phyloP scores from a whole-genome alignment of 2,113 vertebrate species.

The Anarrhichthys ocellatus region DNA sequence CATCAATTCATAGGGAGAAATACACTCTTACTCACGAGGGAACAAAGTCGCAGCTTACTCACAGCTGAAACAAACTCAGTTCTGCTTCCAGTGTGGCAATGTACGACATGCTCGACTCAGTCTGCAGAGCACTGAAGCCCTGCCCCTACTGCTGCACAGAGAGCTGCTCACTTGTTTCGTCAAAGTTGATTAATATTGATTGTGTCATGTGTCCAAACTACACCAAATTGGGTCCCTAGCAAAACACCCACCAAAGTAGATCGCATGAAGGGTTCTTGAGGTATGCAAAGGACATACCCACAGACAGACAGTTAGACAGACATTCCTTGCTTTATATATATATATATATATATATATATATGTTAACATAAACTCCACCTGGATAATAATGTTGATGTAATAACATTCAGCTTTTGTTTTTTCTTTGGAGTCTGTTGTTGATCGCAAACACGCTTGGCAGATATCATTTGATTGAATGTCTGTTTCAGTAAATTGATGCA shows the following conservation, averaged over 20 bases:
- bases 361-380: background rate
- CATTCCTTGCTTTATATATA: background rate
- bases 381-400: background rate
- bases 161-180: background rate
- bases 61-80: background rate
- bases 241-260: background rate
- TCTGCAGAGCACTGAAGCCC: background rate
- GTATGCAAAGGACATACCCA: background rate
- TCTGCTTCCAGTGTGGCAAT: background rate
- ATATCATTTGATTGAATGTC: background rate
- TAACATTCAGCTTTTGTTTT: background rate
- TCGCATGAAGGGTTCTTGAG: background rate
- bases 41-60: background rate
- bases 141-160: background rate
- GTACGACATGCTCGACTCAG: background rate
- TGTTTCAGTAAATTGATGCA: slow-evolving; percentile 19
- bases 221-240: background rate
- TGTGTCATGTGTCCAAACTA: background rate
- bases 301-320: background rate
- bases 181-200: background rate
- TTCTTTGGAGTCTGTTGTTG: slow-evolving; percentile 16
- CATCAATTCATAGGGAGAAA: background rate
- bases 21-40: background rate
- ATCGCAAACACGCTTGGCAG: slow-evolving; percentile 14
- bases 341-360: background rate